Conservation (phyloP, 2,888 invertebrate genomes). For the Drosophila cognata region DNA sequence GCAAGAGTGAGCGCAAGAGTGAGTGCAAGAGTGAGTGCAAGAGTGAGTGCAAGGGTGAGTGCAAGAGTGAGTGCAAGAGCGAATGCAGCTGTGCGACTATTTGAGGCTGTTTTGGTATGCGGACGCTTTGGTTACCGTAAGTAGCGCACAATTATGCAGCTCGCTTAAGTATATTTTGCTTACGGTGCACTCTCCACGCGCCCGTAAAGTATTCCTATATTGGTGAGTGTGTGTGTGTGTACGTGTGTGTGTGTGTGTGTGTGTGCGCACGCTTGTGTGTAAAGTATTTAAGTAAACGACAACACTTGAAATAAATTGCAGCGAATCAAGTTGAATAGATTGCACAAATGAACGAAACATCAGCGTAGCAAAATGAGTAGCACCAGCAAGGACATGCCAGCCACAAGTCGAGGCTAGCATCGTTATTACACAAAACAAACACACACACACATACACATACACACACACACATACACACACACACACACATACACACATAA, state of each 20-base stretch:
- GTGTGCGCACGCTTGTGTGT: slow-evolving; percentile 27
- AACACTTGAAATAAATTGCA: slow-evolving; percentile 81
- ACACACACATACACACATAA: slow-evolving; percentile 4
- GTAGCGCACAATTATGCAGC: slow-evolving; percentile 57
- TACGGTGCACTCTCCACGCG: slow-evolving; percentile 62
- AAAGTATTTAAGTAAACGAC: slow-evolving; percentile 78
- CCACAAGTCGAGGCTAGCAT: slow-evolving; percentile 38
- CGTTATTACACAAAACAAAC: slow-evolving; percentile 28
- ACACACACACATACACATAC: slow-evolving; percentile 16
- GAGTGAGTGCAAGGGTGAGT: no score
- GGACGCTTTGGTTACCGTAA: slow-evolving; percentile 17
- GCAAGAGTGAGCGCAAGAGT: neutral
- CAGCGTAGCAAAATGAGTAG: slow-evolving; percentile 53
- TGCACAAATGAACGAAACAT: slow-evolving; percentile 71
- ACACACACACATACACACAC: slow-evolving; percentile 12
- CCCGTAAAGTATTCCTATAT: slow-evolving; percentile 20
- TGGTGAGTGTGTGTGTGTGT: neutral
- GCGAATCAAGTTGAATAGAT: slow-evolving; percentile 81
- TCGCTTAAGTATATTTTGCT: slow-evolving; percentile 56
- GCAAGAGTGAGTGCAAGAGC: neutral
- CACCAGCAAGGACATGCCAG: slow-evolving; percentile 40
- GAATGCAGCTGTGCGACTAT: slow-evolving; percentile 4
- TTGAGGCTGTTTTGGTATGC: slow-evolving; percentile 11
- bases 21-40: neutral
- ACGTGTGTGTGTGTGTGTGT: slow-evolving; percentile 1